Conservation (phyloP, 2,113 vertebrate genomes). For the Halichoerus grypus region DNA sequence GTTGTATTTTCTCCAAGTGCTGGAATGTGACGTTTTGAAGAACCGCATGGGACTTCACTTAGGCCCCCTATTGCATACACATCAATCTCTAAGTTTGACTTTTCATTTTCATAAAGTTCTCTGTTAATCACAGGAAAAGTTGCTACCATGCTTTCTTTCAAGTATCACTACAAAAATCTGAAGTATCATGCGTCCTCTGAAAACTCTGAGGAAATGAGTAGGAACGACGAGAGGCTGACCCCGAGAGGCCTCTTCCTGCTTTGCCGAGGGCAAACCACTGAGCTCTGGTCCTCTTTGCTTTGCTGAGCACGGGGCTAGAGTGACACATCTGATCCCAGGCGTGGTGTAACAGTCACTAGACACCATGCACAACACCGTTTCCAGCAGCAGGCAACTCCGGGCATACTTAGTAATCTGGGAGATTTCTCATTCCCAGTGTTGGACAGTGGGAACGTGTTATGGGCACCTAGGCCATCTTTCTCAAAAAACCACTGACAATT, state of each 20-base stretch:
- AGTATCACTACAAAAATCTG: neutral
- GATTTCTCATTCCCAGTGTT: constrained; percentile 29
- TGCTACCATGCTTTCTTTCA: neutral
- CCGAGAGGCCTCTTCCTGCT: neutral
- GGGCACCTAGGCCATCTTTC: constrained; percentile 41
- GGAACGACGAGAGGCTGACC: neutral
- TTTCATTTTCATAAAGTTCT: constrained; percentile 31
- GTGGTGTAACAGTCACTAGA: constrained; percentile 53
- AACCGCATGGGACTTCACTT: neutral
- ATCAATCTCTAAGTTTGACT: neutral
- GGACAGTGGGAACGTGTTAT: constrained; percentile 55
- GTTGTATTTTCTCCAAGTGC: neutral
- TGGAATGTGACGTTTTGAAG: neutral
- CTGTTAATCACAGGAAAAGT: neutral
- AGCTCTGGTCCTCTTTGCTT: constrained; percentile 53
- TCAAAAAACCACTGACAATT: neutral
- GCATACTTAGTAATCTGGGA: constrained; percentile 40
- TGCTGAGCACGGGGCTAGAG: constrained; percentile 9
- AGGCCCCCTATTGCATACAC: neutral
- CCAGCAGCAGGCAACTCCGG: constrained; percentile 1
- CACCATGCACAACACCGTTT: constrained; percentile 67
- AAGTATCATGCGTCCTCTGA: neutral
- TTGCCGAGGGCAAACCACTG: neutral
- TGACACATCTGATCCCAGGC: constrained; percentile 54
- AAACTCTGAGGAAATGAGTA: neutral